A percentile compares a stretch with the other conserved stretches of the same genome.
Evolutionary conservation across 2,797 vertebrate genomes (phyloP).

Genomic region (Austrolebias charrua): DNA sequence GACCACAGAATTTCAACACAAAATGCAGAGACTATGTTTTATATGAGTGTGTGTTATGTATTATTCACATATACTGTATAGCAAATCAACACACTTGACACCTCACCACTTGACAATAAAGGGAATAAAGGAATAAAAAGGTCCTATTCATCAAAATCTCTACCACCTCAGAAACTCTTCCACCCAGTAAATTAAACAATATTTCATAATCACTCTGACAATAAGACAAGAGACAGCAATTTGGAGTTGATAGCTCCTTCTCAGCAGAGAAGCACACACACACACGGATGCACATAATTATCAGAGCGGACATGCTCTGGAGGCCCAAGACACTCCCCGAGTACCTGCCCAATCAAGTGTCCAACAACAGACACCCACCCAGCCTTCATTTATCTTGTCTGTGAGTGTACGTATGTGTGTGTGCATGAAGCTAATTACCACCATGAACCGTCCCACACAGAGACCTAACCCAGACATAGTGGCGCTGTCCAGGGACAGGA

Average conservation of each 20-base stretch:
- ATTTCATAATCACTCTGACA: conserved; percentile 91
- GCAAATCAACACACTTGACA: conserved; percentile 51
- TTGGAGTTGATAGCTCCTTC: conserved; percentile 85
- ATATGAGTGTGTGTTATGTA: conserved; percentile 26
- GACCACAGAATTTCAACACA: conserved; percentile 24
- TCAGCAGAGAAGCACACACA: conserved; percentile 73
- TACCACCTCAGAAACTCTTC: conserved; percentile 68
- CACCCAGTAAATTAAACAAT: conserved; percentile 89
- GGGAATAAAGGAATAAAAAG: conserved; percentile 86
- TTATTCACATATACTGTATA: conserved; percentile 44
- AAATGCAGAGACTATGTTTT: conserved; percentile 11
- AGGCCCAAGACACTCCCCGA: conserved; percentile 76
- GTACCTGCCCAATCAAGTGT: conserved; percentile 86
- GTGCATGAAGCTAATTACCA: conserved; percentile 88
- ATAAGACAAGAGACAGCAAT: conserved; percentile 87
- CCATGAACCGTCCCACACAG: conserved; percentile 74
- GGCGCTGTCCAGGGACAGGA: conserved; percentile 86
- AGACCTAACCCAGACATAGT: conserved; percentile 89
- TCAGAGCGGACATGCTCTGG: conserved; percentile 84
- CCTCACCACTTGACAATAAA: conserved; percentile 80
- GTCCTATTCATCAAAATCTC: conserved; percentile 86
- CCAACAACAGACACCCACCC: conserved; percentile 81
- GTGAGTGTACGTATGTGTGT: conserved; percentile 73
- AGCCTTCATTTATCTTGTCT: conserved; percentile 98
- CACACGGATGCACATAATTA: conserved; percentile 84